Base-by-base conservation (phyloP, 2,797 vertebrate species). In the Phrynocephalus vlangalii region DNA sequence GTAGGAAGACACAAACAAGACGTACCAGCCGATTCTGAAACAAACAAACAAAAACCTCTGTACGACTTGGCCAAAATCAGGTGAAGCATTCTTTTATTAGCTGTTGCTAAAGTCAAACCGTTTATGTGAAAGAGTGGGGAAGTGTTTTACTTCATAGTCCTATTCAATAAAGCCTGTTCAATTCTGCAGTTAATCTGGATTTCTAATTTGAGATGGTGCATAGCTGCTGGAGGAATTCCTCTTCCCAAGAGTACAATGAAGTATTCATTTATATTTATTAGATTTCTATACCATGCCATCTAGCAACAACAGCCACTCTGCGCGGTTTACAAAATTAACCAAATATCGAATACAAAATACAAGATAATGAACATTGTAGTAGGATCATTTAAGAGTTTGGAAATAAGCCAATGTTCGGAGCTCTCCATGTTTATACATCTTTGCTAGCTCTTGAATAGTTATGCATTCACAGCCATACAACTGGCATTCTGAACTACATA, bases 1-100 rank as follows among this genome's bases (percentile, higher is more conserved):
- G 99, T 33, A 99, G 98, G 93, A 99, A 99, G 76, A 99, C 99
- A 63, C 99, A 99, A 68, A 99, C 99, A 77, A 99, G 97, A 10
- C 99, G 98, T 84, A 99, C 99, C 97, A 99, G 95, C 2, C 99
- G 98, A 90, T 99, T 99, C 99, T 99, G 96, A 75, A 95, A 92
- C 20, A 78, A 0, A 33, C 70, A 78, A 95, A 92, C 20, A 78
- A 0, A 33, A 75, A 78, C 83, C n/a, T 30, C 5, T n/a, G n/a
- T 48, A 56, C n/a, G 30, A 75, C 3, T 30, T 75, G 6, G 48
- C 15, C 79, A 20, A 48, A 28, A 88, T n/a, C 15, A 76, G 22
- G 24, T 80, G 6, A 73, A 38, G 18, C 0, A 56, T 0, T 0
- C 20, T 86, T 88, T 88, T 30, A 84, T 28, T 77, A 86, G 84